Percentiles rank a stretch among this genome's conserved stretches.
phyloP scores from a whole-genome alignment of 1,140 invertebrate genomes.

The Leptinotarsa undecemlineata region DNA sequence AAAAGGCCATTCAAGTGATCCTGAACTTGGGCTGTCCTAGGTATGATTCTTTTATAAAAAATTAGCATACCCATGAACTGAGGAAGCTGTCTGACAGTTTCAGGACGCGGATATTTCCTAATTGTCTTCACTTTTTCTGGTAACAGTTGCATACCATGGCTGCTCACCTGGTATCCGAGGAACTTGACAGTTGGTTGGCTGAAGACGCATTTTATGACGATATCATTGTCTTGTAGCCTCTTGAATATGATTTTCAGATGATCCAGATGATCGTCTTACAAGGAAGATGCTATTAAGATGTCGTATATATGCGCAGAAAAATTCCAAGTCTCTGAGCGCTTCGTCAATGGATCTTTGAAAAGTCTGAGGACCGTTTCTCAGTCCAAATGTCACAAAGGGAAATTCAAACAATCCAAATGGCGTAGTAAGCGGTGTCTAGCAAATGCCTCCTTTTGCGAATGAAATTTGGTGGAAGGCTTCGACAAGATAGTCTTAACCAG shows the following conservation, averaged over 20 bases:
- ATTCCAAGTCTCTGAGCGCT: constrained; percentile 53
- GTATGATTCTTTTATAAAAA: constrained; percentile 50
- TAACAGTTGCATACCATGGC: constrained; percentile 16
- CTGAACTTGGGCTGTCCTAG: constrained; percentile 42
- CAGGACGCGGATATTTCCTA: constrained; percentile 33
- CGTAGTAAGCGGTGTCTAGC: constrained; percentile 53
- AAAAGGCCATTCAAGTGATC: constrained; percentile 40
- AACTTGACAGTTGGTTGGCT: constrained; percentile 39
- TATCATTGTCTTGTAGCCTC: constrained; percentile 34
- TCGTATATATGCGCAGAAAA: constrained; percentile 55
- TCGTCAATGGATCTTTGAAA: constrained; percentile 61
- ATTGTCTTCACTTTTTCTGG: constrained; percentile 44
- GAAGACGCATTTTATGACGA: constrained; percentile 47
- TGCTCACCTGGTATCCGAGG: constrained; percentile 48
- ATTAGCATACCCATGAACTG: constrained; percentile 53
- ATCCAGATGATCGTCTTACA: constrained; percentile 34
- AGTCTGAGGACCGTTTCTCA: constrained; percentile 52
- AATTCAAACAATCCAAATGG: constrained; percentile 53
- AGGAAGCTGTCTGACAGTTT: constrained; percentile 37
- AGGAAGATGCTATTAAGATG: constrained; percentile 49
- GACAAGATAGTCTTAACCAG: constrained; percentile 53
- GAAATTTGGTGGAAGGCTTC: constrained; percentile 59
- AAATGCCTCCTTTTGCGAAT: constrained; percentile 48
- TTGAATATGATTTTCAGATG: constrained; percentile 44
- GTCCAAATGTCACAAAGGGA: constrained; percentile 44